These are phyloP conservation scores for Nezara viridula DNA, from an alignment of 2,888 invertebrate genomes.

Conservation along the genomic window DNA sequence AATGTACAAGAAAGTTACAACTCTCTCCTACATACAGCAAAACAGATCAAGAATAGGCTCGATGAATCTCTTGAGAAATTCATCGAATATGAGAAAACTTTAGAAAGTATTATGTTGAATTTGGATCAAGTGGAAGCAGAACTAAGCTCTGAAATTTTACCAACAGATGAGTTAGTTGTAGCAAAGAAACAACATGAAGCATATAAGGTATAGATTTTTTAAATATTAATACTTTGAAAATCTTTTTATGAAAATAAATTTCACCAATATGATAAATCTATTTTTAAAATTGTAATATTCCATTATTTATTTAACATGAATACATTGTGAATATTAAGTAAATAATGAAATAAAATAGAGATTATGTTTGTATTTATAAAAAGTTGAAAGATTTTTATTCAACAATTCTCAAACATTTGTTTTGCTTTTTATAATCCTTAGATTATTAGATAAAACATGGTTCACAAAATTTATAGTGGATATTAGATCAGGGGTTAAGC, in stretches of 20 bases:
- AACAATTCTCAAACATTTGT: not conserved
- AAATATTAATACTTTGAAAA: not conserved
- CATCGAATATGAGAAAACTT: conserved; percentile 91
- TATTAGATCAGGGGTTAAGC: not conserved
- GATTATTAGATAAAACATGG: not conserved
- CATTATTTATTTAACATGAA: too few species aligned
- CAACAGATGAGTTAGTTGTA: conserved; percentile 58
- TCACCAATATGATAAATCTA: not conserved
- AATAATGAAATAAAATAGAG: not conserved
- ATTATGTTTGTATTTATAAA: not conserved
- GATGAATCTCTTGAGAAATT: conserved; percentile 92
- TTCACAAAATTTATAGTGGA: not conserved
- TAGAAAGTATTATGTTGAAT: conserved; percentile 87
- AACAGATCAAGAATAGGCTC: conserved; percentile 90
- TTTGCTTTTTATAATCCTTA: not conserved
- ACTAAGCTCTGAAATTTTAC: conserved; percentile 70
- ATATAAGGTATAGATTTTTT: conserved; percentile 58
- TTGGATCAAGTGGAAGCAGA: conserved; percentile 83
- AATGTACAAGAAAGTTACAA: conserved; percentile 96
- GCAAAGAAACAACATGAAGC: conserved; percentile 62
- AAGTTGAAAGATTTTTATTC: not conserved
- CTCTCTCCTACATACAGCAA: conserved; percentile 87
- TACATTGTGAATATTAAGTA: not conserved
- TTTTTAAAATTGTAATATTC: not conserved
- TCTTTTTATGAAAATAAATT: not conserved